Base-by-base conservation (phyloP, 2,113 vertebrate genomes). In the Panthera leo region DNA sequence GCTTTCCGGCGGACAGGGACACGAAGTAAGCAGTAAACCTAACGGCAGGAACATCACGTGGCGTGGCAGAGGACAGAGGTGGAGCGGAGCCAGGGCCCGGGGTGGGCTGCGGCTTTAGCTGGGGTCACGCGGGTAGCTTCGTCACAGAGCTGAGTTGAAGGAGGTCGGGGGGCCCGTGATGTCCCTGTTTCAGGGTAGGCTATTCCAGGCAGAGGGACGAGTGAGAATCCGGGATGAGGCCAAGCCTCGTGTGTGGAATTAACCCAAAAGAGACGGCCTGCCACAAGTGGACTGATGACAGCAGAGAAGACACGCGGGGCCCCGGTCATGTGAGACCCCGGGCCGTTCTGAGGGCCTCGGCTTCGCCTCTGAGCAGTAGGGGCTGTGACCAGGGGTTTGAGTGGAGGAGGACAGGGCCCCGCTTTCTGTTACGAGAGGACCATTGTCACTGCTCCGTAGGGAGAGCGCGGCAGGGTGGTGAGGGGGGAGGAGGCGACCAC, bases 291-390 rank as follows among this genome's bases (percentile, higher is more conserved):
- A 2, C 5, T 29, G 68, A 7, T 27, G 7, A 39, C 14, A 61
- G 19, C 55, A 34, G 36, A 65, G 65, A 36, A 88, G 42, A n/a
- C 25, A 25, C 0, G 1, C 0, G 27, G 53, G n/a, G 7, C 25
- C 36, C 5, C 3, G 1, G 58, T 5, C 36, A 1, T 1, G 11
- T 18, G 4, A 23, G 71, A 9, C 21, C 9, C n/a, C 5, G 13
- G 23, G 39, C 71, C 6, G 1, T 16, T 36, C 27, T 15, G 14
- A 71, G 85, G 25, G 55, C 79, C 11, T 12, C 19, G 68, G 15
- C 18, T 51, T 84, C 23, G 31, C 14, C 29, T 80, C 29, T 36
- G 23, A 63, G 15, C 3, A 12, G 19, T 5, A 7, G 0, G 63
- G 48, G 15, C 9, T 15, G 36, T 39, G n/a, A 67, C 5, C 34